A percentile compares a stretch with the other conserved stretches of the same genome.
These are phyloP conservation scores for Pycnonotus jocosus DNA, from an alignment of 2,113 vertebrate species.

Conservation along the genomic window DNA sequence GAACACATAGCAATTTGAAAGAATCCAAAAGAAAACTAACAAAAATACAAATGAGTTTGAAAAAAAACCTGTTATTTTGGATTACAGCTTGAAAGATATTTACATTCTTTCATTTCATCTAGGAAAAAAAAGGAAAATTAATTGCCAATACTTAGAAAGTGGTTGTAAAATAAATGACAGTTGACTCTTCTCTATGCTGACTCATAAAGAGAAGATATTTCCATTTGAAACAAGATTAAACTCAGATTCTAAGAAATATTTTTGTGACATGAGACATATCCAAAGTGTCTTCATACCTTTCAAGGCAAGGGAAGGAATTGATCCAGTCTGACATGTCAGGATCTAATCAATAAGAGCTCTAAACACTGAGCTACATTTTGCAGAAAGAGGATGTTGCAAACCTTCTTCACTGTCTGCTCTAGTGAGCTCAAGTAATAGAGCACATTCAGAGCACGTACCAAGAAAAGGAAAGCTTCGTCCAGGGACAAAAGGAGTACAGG, in stretches of 20 bases:
- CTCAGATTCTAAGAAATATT: not conserved
- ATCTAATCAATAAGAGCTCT: not conserved
- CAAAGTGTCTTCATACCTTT: not conserved
- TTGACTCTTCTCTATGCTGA: not conserved
- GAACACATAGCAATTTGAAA: not conserved
- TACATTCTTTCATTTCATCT: not conserved
- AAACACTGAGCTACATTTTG: not conserved
- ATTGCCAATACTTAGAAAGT: not conserved
- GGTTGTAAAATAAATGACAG: not conserved
- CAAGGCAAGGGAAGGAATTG: not conserved
- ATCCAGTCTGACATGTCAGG: not conserved
- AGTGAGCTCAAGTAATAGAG: not conserved
- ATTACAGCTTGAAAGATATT: not conserved
- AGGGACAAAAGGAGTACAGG: not conserved
- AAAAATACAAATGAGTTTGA: not conserved
- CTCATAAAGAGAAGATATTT: not conserved
- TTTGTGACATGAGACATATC: not conserved
- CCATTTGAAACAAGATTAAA: not conserved
- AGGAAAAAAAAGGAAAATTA: not conserved
- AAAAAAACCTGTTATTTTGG: not conserved
- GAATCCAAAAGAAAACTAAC: not conserved
- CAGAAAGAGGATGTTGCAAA: not conserved
- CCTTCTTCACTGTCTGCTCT: not conserved
- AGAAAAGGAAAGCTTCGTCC: not conserved
- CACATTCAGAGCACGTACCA: not conserved